These are phyloP conservation scores for Nomia melanderi DNA, from an alignment of 1,140 invertebrate species.

Conservation along the genomic window DNA sequence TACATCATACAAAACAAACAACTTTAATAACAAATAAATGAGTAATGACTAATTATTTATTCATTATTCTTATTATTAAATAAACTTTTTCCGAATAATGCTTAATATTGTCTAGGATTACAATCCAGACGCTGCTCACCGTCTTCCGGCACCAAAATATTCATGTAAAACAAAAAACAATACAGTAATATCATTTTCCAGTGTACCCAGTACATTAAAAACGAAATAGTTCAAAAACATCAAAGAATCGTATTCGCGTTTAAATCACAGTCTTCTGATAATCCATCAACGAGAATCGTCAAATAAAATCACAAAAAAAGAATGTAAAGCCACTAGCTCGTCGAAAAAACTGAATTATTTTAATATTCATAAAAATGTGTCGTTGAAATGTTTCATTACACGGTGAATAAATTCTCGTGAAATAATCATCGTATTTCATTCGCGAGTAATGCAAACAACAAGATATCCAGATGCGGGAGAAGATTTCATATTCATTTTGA, in stretches of 20 bases:
- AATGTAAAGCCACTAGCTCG: background rate
- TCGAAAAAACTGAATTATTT: background rate
- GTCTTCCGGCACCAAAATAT: too few relatives aligned
- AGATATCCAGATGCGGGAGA: background rate
- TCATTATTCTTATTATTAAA: too few relatives aligned
- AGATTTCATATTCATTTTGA: background rate
- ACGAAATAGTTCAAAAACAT: conserved; percentile 3
- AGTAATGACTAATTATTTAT: too few relatives aligned
- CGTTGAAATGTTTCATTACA: background rate
- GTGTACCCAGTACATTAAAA: background rate
- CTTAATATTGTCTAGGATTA: too few relatives aligned
- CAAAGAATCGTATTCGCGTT: background rate
- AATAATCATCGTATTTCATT: background rate
- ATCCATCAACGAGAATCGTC: background rate
- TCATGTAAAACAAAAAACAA: too few relatives aligned
- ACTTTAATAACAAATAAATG: too few relatives aligned
- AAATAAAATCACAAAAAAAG: background rate
- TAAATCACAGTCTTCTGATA: background rate
- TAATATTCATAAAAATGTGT: background rate
- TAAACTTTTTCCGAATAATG: too few relatives aligned
- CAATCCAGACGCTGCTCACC: too few relatives aligned
- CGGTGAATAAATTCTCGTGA: conserved; percentile 1
- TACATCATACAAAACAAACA: too few relatives aligned
- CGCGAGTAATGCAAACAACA: conserved; percentile 10
- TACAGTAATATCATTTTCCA: too few relatives aligned